Base-by-base conservation (phyloP, 2,888 invertebrate genomes). In the Pristionchus arcanus region DNA sequence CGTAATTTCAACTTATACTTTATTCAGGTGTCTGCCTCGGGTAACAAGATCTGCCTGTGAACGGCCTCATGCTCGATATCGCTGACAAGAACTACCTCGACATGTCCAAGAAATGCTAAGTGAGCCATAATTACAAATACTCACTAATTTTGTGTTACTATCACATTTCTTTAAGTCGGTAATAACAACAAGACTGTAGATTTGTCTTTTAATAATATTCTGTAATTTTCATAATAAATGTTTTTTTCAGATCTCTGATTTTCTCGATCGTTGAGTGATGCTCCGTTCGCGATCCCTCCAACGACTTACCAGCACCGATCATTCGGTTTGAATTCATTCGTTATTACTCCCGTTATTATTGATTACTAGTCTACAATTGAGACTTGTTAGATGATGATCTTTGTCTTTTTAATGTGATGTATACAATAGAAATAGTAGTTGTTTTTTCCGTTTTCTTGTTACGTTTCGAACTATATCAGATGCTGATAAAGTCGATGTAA, bases 351-450 rank as follows among this genome's bases (percentile, higher is more conserved):
- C 84, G 34, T 59, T 85, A 59, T 37, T 59, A n/a, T n/a, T n/a
- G n/a, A n/a, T n/a, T n/a, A n/a, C 84, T 85, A 37, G 53, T 81
- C 81, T 74, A 74, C 74, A 74, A 83, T 21, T 83, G 83, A 53
- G 83, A 53, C 85, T 87, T 87, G 68, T 68, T 87, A 87, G 87
- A 87, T 87, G 87, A 87, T 87, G 87, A 87, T 87, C 37, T 49
- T 87, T 68, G 68, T 42, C n/a, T 81, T 49, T 53, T 19, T 25
- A 28, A 9, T 53, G 31, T 84, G 55, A 49, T 55, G 37, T 87
- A 68, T 49, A 31, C 59, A 59, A 59, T 85, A 85, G 84, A 59
- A 13, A 85, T 25, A 68, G 87, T 87, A 68, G 87, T 19, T 42
- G 37, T 49, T 87, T 87, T 84, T n/a, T 55, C 37, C 59, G 81